These are phyloP conservation scores for Nilaparvata lugens DNA, from an alignment of 1,140 invertebrate genomes.

Conservation along the genomic window DNA sequence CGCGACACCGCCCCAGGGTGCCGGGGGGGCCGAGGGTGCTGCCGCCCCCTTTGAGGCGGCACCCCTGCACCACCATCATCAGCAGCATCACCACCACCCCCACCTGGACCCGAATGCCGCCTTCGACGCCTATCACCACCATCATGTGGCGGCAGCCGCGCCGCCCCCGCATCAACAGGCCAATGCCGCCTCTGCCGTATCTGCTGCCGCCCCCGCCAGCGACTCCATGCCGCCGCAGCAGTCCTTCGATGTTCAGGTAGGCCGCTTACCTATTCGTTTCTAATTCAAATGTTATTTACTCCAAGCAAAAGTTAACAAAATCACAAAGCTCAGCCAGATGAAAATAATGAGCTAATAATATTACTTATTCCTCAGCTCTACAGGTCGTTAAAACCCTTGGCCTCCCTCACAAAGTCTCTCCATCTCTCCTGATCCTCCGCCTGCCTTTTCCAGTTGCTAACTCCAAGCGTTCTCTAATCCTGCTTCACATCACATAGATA, in stretches of 20 bases:
- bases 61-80: no score
- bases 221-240: constrained; percentile 37
- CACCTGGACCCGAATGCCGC: constrained; percentile 24
- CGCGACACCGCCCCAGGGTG: constrained; percentile 31
- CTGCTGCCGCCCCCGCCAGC: constrained; percentile 6
- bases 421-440: no score
- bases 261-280: constrained; percentile 17
- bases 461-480: no score
- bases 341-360: background rate
- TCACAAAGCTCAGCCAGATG: background rate
- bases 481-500: no score
- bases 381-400: no score
- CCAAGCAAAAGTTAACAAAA: background rate
- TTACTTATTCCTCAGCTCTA: background rate
- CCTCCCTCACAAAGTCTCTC: no score
- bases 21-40: background rate
- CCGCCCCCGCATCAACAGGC: background rate
- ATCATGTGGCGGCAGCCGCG: constrained; percentile 30
- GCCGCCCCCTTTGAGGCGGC: no score
- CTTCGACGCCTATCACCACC: constrained; percentile 30
- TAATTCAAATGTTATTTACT: background rate
- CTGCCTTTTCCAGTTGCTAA: no score
- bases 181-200: background rate
- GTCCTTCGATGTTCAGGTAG: constrained; percentile 45
- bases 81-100: no score